Conservation (phyloP, 2,888 invertebrate genomes). For the Coremacera marginata region DNA sequence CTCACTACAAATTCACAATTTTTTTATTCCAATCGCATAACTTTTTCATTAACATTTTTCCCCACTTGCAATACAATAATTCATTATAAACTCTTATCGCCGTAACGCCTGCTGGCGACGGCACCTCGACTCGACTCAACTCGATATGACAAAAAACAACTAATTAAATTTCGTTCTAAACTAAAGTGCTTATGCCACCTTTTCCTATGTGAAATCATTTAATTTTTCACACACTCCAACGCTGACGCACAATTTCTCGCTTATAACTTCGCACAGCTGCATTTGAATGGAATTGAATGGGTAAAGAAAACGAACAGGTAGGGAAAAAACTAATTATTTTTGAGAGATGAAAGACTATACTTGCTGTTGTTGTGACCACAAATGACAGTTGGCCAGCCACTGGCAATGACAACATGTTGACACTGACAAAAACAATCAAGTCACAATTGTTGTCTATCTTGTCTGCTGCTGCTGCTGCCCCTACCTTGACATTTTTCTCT, state of each 20-base stretch:
- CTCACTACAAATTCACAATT: too few relatives aligned
- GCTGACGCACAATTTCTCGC: conserved; percentile 7
- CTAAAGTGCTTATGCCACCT: too few relatives aligned
- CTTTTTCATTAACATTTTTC: too few relatives aligned
- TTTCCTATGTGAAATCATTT: too few relatives aligned
- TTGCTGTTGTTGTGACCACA: background rate
- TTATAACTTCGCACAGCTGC: background rate
- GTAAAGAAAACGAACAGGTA: background rate
- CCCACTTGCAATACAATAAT: too few relatives aligned
- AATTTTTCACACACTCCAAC: too few relatives aligned
- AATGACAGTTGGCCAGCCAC: background rate
- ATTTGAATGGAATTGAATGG: background rate
- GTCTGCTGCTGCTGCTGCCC: background rate
- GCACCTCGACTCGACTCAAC: too few relatives aligned
- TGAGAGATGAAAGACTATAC: background rate
- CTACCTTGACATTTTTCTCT: background rate
- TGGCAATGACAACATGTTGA: conserved; percentile 7
- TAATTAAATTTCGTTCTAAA: too few relatives aligned
- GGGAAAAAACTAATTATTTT: background rate
- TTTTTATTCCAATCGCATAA: too few relatives aligned
- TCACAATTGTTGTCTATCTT: conserved; percentile 8
- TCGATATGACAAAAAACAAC: too few relatives aligned
- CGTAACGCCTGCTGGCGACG: too few relatives aligned
- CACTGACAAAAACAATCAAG: conserved; percentile 12
- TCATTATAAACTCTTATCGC: too few relatives aligned